Evolutionary conservation across 2,888 invertebrate species (phyloP), one percentile per base, ranked within the genome.

Genomic region (Pristionchus japonicus): DNA sequence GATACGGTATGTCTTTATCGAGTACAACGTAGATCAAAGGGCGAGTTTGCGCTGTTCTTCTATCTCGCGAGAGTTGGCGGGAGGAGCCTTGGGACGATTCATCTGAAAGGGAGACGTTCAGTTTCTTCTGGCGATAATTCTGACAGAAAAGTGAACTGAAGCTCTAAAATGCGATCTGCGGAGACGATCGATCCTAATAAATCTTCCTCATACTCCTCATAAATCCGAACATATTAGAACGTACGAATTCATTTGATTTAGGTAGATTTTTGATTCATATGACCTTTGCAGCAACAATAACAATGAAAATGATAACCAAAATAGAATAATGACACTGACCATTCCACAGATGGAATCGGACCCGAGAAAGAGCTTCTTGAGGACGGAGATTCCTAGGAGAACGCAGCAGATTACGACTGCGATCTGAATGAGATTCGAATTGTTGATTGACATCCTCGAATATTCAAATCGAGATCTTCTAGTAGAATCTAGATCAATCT

Each of bases 301-400:
- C 17, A 15, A 13, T 23, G 57, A 57, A 4, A 15, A 20, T 20
- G n/a, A n/a, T n/a, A n/a, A n/a, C n/a, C n/a, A 23, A 57, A 57
- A 15, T 57, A 3, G 57, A 47, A 13, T 47, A 47, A 47, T 47
- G 47, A 13, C 13, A 3, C 27, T 27, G 13, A 67, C 74, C 74
- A 74, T 74, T 74, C 74, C 74, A 40, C 74, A 74, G 74, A 74
- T 40, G 1, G 74, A 74, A 74, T 74, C 74, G 40, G 74, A 37
- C 7, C 74, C 74, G 74, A 74, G 37, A 31, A 74, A 74, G 74
- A 74, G 74, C 31, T 74, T 74, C 40, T 74, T 74, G 74, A 74
- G 74, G 0, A 74, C 74, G 40, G 74, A 74, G 23, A 74, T 74
- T 20, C 74, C 74, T 17, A 74, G 74, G n/a, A 74, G 74, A 74